Evolutionary conservation across 2,797 vertebrate species (phyloP).

Genomic region (Micromesistius poutassou): DNA sequence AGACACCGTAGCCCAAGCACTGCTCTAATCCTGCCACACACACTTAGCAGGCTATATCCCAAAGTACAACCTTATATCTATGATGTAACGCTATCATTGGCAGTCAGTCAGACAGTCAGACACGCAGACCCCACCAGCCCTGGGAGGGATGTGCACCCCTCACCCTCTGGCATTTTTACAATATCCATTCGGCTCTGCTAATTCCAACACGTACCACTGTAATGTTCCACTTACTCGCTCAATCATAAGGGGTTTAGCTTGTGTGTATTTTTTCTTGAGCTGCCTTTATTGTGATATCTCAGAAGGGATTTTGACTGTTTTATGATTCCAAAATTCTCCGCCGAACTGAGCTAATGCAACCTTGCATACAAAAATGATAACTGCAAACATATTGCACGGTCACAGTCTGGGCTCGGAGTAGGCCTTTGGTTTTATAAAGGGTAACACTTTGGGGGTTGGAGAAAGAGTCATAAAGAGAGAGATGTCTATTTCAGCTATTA

Average conservation of each 20-base stretch:
- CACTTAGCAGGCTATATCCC: background rate
- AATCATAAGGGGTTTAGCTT: background rate
- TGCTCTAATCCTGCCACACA: background rate
- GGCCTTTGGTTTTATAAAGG: background rate
- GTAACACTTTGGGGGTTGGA: background rate
- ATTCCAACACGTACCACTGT: background rate
- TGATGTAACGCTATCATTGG: too few species aligned
- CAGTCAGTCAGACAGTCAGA: too few species aligned
- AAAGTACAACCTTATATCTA: background rate
- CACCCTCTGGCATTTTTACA: background rate
- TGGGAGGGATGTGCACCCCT: background rate
- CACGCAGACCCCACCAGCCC: background rate
- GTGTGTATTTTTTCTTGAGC: background rate
- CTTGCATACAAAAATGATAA: background rate
- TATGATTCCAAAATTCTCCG: background rate
- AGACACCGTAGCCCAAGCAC: background rate
- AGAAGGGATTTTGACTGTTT: background rate
- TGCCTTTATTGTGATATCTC: background rate
- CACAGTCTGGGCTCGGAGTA: background rate
- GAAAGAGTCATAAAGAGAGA: background rate
- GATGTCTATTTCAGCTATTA: slow-evolving; percentile 22
- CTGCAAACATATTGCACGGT: slow-evolving; percentile 3
- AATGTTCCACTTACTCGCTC: background rate
- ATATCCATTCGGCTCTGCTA: background rate
- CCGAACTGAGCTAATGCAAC: background rate